These are phyloP conservation scores for Atta texana DNA, from an alignment of 1,140 invertebrate species.

Conservation along the genomic window DNA sequence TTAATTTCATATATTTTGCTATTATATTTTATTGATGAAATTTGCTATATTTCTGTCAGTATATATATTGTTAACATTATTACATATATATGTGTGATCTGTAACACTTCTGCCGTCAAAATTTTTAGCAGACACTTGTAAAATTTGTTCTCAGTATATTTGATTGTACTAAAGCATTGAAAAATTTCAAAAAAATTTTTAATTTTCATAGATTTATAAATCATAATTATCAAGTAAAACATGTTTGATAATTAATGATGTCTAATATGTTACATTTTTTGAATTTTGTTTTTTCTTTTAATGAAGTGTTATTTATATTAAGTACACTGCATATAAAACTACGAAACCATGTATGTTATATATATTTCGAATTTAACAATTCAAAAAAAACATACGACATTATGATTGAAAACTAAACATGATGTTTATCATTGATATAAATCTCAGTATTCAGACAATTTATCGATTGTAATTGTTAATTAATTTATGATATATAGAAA, in stretches of 20 bases:
- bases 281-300: background rate
- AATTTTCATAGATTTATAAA: background rate
- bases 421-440: background rate
- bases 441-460: background rate
- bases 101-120: background rate
- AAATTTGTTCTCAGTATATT: background rate
- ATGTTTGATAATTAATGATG: background rate
- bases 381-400: background rate
- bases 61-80: background rate
- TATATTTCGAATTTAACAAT: slow-evolving; percentile 1
- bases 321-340: background rate
- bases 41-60: background rate
- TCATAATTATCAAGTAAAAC: background rate
- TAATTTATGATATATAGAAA: background rate
- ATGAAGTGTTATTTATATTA: background rate
- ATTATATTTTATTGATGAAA: background rate
- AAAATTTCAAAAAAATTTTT: background rate
- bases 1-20: background rate
- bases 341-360: background rate
- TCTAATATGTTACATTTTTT: background rate
- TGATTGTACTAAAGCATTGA: background rate
- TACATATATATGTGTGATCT: background rate
- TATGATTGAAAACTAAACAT: background rate
- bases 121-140: background rate
- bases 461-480: background rate